Evolutionary conservation across 2,888 invertebrate species (phyloP).

Genomic region (Augochlorella aurata): DNA sequence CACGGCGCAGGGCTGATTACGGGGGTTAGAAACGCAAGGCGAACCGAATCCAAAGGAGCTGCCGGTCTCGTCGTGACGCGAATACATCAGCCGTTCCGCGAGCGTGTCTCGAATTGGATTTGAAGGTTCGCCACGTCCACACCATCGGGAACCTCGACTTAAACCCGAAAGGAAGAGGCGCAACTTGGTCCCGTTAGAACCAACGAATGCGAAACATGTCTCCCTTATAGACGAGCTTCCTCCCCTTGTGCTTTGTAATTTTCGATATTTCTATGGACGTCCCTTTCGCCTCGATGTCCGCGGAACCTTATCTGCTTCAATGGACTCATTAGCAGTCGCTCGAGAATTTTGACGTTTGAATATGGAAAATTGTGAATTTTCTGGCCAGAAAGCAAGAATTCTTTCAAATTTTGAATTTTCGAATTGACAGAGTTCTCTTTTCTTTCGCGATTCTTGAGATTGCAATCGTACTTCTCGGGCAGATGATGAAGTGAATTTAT

Average conservation of each 20-base stretch:
- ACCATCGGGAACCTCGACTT: not conserved
- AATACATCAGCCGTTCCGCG: constrained; percentile 74
- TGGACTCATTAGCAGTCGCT: not conserved
- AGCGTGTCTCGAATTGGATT: constrained; percentile 76
- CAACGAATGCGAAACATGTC: constrained; percentile 52
- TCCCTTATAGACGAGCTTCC: not conserved
- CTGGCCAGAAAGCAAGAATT: too few species aligned
- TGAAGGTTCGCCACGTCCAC: constrained; percentile 42
- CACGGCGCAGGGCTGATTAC: constrained; percentile 74
- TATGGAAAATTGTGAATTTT: not conserved
- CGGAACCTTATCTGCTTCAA: not conserved
- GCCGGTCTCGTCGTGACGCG: constrained; percentile 74
- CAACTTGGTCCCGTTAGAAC: constrained; percentile 15
- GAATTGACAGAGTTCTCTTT: too few species aligned
- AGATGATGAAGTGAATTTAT: too few species aligned
- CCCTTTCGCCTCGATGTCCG: not conserved
- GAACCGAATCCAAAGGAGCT: constrained; percentile 57
- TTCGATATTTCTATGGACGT: not conserved
- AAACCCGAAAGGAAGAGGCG: constrained; percentile 19
- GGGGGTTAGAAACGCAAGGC: constrained; percentile 63
- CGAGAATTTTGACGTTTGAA: not conserved
- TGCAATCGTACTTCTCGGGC: too few species aligned
- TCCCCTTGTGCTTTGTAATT: not conserved
- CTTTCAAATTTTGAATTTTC: too few species aligned
- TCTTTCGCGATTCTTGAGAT: too few species aligned